phyloP scores from a whole-genome alignment of 2,797 vertebrate genomes.

The Propithecus deckenii region DNA sequence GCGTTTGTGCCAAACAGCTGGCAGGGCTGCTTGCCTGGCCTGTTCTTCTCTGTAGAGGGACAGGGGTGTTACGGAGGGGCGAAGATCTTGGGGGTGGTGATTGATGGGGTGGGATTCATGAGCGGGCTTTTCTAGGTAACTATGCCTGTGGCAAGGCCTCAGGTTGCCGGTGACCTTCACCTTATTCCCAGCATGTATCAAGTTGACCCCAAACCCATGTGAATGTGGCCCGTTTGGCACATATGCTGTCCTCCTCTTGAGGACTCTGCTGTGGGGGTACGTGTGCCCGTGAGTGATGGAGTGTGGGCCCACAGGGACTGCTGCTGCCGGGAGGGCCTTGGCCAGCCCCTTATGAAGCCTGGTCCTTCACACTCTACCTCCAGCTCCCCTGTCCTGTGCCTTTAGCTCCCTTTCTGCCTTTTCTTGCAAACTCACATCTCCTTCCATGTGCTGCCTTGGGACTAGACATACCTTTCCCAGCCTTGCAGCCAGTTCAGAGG shows the following conservation, averaged over 20 bases:
- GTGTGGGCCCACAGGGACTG: neutral
- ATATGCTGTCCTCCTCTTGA: neutral
- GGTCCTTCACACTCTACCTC: neutral
- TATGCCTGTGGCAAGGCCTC: neutral
- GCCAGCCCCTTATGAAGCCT: neutral
- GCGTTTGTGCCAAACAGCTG: neutral
- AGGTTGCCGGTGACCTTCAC: neutral
- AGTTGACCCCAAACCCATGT: neutral
- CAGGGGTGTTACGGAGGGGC: rapidly evolving
- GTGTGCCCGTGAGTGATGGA: rapidly evolving
- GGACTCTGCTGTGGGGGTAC: neutral
- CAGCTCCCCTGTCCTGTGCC: neutral
- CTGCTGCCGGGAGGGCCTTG: neutral
- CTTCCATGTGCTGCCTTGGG: neutral
- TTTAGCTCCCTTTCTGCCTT: neutral
- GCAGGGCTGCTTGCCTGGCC: neutral
- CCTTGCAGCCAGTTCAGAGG: neutral
- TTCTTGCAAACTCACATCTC: neutral
- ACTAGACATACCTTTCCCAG: neutral
- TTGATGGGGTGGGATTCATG: neutral
- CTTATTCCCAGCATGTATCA: neutral
- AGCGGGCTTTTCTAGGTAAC: neutral
- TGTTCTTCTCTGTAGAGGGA: neutral
- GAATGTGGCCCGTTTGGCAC: neutral
- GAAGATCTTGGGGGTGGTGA: neutral